A percentile compares a stretch with the other conserved stretches of the same genome.
Conservation (phyloP, 2,888 invertebrate species). For the Drosophila cracens region DNA sequence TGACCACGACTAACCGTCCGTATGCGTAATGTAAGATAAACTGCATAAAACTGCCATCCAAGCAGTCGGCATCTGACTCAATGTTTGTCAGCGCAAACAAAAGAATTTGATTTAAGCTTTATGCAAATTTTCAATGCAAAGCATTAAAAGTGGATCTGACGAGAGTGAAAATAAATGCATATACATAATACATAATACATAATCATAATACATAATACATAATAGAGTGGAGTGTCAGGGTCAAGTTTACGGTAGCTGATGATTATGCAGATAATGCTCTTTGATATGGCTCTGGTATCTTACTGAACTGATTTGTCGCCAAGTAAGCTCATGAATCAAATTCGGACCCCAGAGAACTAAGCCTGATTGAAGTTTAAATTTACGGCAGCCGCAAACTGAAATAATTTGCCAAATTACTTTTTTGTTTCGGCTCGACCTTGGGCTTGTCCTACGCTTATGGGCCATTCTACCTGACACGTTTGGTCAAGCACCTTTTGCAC, state of each 20-base stretch:
- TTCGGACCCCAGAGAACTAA: constrained; percentile 32
- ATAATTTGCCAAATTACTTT: constrained; percentile 80
- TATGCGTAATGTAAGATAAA: constrained; percentile 55
- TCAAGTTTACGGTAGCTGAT: constrained; percentile 54
- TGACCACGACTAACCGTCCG: constrained; percentile 53
- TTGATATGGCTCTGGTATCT: constrained; percentile 46
- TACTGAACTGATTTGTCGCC: constrained; percentile 62
- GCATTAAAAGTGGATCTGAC: constrained; percentile 21
- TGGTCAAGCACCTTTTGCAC: constrained; percentile 72
- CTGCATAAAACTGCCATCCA: constrained; percentile 21
- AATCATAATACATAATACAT: constrained; percentile 18
- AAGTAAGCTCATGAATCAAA: constrained; percentile 56
- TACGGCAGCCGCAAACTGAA: constrained; percentile 73
- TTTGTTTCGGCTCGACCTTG: constrained; percentile 65
- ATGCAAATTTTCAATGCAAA: constrained; percentile 18
- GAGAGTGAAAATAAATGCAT: constrained; percentile 8
- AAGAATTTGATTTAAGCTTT: constrained; percentile 48
- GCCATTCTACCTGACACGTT: constrained; percentile 60
- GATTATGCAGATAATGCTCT: constrained; percentile 50
- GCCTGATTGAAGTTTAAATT: constrained; percentile 76
- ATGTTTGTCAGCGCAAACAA: constrained; percentile 62
- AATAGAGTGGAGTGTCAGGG: constrained; percentile 59
- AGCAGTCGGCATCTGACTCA: constrained; percentile 46
- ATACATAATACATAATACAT: constrained; percentile 8
- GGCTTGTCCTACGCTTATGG: constrained; percentile 16